A percentile compares a stretch with the other conserved stretches of the same genome.
phyloP scores from a whole-genome alignment of 2,888 invertebrate species.

The Sympetrum striolatum region DNA sequence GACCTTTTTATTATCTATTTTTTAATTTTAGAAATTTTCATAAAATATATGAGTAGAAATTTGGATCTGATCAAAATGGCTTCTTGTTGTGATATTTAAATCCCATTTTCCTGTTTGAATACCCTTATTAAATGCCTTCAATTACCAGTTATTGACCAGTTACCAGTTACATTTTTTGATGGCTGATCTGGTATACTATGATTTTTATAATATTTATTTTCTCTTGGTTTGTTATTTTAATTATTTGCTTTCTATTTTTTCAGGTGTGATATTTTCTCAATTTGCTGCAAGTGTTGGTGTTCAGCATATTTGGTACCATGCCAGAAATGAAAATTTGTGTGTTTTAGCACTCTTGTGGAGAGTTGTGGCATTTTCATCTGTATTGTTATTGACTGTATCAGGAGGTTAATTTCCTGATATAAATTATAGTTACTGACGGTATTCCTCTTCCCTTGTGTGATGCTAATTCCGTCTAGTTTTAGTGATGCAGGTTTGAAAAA shows the following conservation, averaged over 20 bases:
- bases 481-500: background rate
- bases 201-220: too few relatives aligned
- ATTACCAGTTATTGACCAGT: too few relatives aligned
- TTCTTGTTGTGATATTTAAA: too few relatives aligned
- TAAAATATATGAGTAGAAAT: too few relatives aligned
- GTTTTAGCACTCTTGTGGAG: slow-evolving; percentile 25
- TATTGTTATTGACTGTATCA: background rate
- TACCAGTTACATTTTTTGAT: too few relatives aligned
- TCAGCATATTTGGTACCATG: background rate
- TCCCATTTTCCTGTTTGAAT: too few relatives aligned
- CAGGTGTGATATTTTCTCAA: background rate
- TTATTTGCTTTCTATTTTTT: background rate
- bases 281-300: background rate
- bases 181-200: too few relatives aligned
- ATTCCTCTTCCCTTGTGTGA: background rate
- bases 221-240: too few relatives aligned
- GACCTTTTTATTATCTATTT: too few relatives aligned
- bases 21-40: too few relatives aligned
- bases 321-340: slow-evolving; percentile 31
- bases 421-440: background rate
- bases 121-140: too few relatives aligned
- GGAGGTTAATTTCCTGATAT: background rate
- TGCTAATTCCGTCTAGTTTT: background rate
- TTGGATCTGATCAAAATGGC: too few relatives aligned
- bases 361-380: background rate